Conservation (phyloP, 2,113 vertebrate species). For the Empidonax traillii region DNA sequence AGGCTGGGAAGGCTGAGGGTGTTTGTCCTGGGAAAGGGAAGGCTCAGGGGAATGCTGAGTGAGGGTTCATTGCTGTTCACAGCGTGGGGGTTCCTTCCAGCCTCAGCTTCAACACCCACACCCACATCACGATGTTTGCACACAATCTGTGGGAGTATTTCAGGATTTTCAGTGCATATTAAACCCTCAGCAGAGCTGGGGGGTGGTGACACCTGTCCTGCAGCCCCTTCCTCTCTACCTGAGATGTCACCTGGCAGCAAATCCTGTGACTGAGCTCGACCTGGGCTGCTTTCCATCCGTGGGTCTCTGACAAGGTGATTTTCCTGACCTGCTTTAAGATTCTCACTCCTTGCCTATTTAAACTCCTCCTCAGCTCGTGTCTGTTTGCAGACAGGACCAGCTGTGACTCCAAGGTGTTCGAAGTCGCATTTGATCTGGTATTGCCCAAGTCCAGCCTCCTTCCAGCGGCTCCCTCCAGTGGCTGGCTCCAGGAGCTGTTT, state of each 20-base stretch:
- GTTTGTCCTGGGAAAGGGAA: not conserved
- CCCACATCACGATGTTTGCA: not conserved
- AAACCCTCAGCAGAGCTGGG: not conserved
- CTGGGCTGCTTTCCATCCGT: not conserved
- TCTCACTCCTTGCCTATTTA: not conserved
- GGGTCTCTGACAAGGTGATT: not conserved
- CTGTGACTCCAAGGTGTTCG: rapidly evolving
- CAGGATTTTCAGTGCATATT: rapidly evolving
- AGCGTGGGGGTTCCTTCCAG: not conserved
- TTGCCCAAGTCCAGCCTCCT: not conserved
- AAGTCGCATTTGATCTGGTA: not conserved
- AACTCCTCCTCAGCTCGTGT: not conserved
- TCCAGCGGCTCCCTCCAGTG: conserved; percentile 12
- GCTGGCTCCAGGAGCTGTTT: not conserved
- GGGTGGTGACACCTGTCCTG: not conserved
- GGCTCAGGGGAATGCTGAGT: not conserved
- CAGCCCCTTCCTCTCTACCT: not conserved
- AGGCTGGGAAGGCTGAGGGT: not conserved
- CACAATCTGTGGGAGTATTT: too few species aligned
- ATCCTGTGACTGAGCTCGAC: not conserved
- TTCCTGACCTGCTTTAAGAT: not conserved
- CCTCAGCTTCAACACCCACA: not conserved
- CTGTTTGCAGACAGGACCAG: not conserved
- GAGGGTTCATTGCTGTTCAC: not conserved
- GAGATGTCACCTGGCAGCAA: not conserved